Evolutionary conservation across 2,797 vertebrate genomes (phyloP).

Genomic region (Crenuchus spilurus): DNA sequence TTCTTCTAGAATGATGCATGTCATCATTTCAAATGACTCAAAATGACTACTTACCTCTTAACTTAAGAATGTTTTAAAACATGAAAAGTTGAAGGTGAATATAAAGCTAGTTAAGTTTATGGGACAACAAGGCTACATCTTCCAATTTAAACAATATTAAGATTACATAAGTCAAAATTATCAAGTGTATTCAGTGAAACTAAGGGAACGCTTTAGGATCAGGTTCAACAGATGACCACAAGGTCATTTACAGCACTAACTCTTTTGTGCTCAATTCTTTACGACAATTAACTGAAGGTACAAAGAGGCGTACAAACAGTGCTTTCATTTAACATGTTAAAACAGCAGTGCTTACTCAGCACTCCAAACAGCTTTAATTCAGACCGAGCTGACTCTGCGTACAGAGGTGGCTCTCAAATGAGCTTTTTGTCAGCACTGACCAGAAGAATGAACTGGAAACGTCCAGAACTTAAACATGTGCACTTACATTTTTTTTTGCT

Average conservation of each 20-base stretch:
- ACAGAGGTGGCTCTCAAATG: slow-evolving; percentile 65
- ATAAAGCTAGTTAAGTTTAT: too few species aligned
- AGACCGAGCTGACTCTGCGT: slow-evolving; percentile 79
- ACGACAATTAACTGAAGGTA: slow-evolving; percentile 62
- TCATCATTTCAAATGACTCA: too few species aligned
- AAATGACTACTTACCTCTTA: too few species aligned
- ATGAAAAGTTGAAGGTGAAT: too few species aligned
- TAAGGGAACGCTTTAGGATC: background rate
- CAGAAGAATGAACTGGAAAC: slow-evolving; percentile 53
- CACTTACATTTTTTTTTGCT: too few species aligned
- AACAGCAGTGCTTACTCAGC: slow-evolving; percentile 78
- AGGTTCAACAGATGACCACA: background rate
- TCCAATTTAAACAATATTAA: too few species aligned
- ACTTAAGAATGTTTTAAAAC: too few species aligned
- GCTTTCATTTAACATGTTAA: slow-evolving; percentile 76
- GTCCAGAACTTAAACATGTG: too few species aligned
- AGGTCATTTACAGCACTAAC: background rate
- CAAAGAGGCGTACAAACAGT: slow-evolving; percentile 76
- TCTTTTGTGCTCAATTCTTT: background rate
- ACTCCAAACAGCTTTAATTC: slow-evolving; percentile 72
- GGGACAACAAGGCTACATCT: too few species aligned
- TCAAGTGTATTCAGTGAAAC: too few species aligned
- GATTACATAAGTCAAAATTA: too few species aligned
- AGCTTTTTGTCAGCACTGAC: slow-evolving; percentile 36
- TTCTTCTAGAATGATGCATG: too few species aligned